phyloP scores from a whole-genome alignment of 2,888 invertebrate species.

The Pseudococcus viburni region DNA sequence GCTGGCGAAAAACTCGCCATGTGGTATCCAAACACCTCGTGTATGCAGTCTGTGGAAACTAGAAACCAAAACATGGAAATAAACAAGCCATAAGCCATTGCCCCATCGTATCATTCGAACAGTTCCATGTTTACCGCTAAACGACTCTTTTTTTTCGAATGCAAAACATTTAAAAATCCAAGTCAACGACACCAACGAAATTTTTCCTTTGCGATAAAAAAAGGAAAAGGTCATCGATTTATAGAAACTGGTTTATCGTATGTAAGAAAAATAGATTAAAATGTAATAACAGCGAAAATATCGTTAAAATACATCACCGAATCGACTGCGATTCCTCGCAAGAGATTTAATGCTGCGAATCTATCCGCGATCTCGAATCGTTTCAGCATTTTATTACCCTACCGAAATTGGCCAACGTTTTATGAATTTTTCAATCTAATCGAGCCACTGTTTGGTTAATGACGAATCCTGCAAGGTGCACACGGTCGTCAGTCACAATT shows the following conservation, averaged over 20 bases:
- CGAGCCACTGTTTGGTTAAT: not conserved
- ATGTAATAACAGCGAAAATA: not conserved
- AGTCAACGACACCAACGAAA: not conserved
- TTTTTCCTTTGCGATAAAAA: not conserved
- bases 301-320: slow-evolving; percentile 3
- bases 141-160: not conserved
- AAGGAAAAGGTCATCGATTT: not conserved
- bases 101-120: not conserved
- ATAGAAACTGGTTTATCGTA: not conserved
- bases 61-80: not conserved
- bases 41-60: not conserved
- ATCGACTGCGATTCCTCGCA: not conserved
- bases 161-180: not conserved
- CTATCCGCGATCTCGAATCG: not conserved
- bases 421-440: not conserved
- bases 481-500: not conserved
- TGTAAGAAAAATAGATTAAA: not conserved
- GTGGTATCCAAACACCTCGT: not conserved
- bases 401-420: not conserved
- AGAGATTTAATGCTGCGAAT: not conserved
- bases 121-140: not conserved
- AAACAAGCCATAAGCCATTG: slow-evolving; percentile 6
- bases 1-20: not conserved
- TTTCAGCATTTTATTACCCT: not conserved
- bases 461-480: not conserved